Base-by-base conservation (phyloP, 2,888 invertebrate genomes). In the Lissocephala sabroskyi region DNA sequence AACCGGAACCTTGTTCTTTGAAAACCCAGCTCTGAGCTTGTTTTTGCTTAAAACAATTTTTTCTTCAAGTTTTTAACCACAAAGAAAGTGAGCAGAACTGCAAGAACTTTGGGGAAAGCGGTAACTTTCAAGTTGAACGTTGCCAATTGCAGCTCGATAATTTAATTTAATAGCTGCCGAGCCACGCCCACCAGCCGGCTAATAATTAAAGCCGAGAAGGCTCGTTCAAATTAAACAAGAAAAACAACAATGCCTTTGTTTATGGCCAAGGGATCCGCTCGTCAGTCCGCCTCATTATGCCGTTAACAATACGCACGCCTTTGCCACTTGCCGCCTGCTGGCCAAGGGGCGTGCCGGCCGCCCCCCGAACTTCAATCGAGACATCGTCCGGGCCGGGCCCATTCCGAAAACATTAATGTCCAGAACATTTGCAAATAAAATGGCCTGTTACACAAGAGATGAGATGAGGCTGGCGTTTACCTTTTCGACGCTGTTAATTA, bases 321-420 rank as follows among this genome's bases (percentile, higher is more conserved):
- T 58, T 57, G 45, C 49, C 58, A 71, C 70, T 71, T 71, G 70
- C 67, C 67, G 73, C 70, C 63, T 73, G 73, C 73, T 71, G 71
- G 67, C 70, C 71, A 71, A 59, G 32, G 52, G 51, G 52, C 49
- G 45, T 45, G 17, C 3, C 14, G 23, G 39, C 30, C 29, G 2
- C n/a, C n/a, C n/a, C n/a, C n/a, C n/a, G n/a, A n/a, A n/a, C n/a
- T n/a, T n/a, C n/a, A n/a, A n/a, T n/a, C n/a, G n/a, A n/a, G n/a
- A n/a, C n/a, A n/a, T n/a, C n/a, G n/a, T n/a, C 11, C 18, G 11
- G 1, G 13, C 14, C 4, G 23, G 23, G 4, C 16, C 14, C 1
- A 16, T 17, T 35, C 7, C 45, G 40, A 33, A 32, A 46, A 49
- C 49, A 48, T 52, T 65, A 53, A 71, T 68, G 71, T 55, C 62